Evolutionary conservation across 2,113 vertebrate species (phyloP).

Genomic region (Ciconia maguari): DNA sequence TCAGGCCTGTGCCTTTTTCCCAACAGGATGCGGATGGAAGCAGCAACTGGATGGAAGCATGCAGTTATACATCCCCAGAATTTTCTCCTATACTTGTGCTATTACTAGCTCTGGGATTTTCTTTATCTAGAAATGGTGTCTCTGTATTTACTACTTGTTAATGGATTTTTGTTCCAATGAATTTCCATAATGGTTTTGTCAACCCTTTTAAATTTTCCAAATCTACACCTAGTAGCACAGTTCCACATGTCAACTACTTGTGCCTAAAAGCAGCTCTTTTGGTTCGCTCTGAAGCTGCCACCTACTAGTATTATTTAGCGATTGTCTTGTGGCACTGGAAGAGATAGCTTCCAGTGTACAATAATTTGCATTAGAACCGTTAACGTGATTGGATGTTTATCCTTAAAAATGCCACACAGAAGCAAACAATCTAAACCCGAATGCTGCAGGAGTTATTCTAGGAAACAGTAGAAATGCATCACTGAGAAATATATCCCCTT

Average conservation of each 20-base stretch:
- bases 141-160: background rate
- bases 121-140: background rate
- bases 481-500: background rate
- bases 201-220: background rate
- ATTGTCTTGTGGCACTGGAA: background rate
- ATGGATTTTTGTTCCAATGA: background rate
- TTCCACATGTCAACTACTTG: background rate
- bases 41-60: background rate
- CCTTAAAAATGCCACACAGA: background rate
- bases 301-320: background rate
- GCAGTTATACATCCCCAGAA: background rate
- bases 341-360: background rate
- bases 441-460: background rate
- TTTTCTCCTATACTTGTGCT: background rate
- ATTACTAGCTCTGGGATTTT: background rate
- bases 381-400: background rate
- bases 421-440: background rate
- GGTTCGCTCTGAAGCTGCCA: background rate
- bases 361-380: background rate
- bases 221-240: background rate
- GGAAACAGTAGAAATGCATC: background rate
- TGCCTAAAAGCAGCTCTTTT: background rate
- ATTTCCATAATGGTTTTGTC: background rate
- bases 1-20: background rate
- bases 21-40: background rate